These are phyloP conservation scores for Caenorhabditis sp. DNA, from an alignment of 2,888 invertebrate genomes.

Conservation along the genomic window DNA sequence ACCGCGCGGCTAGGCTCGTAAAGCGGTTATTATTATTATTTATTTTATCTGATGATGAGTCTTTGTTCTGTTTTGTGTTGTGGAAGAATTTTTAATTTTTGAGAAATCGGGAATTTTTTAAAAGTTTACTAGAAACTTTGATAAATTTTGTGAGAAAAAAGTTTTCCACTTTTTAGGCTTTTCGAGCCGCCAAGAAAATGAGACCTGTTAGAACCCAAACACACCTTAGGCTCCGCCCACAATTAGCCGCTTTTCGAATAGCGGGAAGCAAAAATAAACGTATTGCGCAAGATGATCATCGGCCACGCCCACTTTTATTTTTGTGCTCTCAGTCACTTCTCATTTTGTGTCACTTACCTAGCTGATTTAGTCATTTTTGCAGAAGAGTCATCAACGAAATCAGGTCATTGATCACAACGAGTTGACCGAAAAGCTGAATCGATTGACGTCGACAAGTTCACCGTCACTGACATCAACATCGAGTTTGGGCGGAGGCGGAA, in stretches of 20 bases:
- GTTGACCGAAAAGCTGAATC: conserved; percentile 47
- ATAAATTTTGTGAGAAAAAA: no score
- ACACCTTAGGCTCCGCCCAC: conserved; percentile 13
- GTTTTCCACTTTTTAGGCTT: no score
- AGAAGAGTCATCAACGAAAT: conserved; percentile 37
- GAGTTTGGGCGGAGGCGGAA: conserved; percentile 50
- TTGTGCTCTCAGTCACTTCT: background rate
- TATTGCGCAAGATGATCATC: no score
- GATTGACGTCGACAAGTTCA: conserved; percentile 38
- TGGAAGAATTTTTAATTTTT: no score
- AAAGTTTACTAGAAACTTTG: no score
- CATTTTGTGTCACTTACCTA: conserved; percentile 2
- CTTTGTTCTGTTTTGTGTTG: background rate
- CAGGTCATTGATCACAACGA: conserved; percentile 44
- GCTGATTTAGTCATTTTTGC: conserved; percentile 8
- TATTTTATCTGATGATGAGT: background rate
- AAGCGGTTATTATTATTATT: background rate
- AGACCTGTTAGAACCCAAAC: no score
- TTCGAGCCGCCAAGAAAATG: no score
- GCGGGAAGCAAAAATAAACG: background rate
- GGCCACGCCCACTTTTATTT: conserved; percentile 12
- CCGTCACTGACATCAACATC: conserved; percentile 50
- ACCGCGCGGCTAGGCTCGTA: background rate
- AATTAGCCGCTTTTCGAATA: background rate
- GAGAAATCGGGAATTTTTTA: no score